Evolutionary conservation across 2,113 vertebrate species (phyloP), one percentile per base, ranked within the genome.

Genomic region (Mirza zaza): DNA sequence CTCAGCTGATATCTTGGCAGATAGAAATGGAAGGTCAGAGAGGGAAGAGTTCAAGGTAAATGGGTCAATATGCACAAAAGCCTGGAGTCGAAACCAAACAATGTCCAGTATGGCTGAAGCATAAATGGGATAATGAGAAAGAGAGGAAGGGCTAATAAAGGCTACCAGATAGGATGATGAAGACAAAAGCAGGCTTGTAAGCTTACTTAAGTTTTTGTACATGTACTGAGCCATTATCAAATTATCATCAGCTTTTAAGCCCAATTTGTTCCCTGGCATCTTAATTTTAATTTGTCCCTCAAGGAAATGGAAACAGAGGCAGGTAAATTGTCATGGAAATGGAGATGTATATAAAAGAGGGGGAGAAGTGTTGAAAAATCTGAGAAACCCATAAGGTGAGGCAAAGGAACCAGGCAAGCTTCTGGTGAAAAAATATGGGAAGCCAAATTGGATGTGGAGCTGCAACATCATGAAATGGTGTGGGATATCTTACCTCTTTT

Each of bases 101-200:
- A 21, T 32, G 70, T 13, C 18, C 32, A 81, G 0, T 1, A 77
- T 29, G 29, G 23, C 27, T 85, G 20, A 8, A 36, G 4, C 32
- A 61, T 1, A 34, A 0, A 59, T n/a, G 25, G 34, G 4, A 45
- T 75, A 55, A 70, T 0, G 0, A 13, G 5, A 6, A 57, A 57
- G 45, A 87, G 29, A 9, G 15, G 9, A 63, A 45, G 42, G n/a
- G 50, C 36, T 55, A 65, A 68, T 39, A 87, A 65, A 67, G 3
- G 32, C 81, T 57, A 4, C 2, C 61, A 0, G 8, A 13, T 5
- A 87, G 8, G 55, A 91, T 75, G 21, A 65, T 21, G 23, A 79
- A 32, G 7, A 77, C 10, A 63, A 52, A 93, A 87, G 3, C 15
- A 55, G 11, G 21, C 3, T 1, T 76, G 42, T 48, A 48, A 45